Evolutionary conservation across 1,140 invertebrate species (phyloP).

Genomic region (Idris sp.): DNA sequence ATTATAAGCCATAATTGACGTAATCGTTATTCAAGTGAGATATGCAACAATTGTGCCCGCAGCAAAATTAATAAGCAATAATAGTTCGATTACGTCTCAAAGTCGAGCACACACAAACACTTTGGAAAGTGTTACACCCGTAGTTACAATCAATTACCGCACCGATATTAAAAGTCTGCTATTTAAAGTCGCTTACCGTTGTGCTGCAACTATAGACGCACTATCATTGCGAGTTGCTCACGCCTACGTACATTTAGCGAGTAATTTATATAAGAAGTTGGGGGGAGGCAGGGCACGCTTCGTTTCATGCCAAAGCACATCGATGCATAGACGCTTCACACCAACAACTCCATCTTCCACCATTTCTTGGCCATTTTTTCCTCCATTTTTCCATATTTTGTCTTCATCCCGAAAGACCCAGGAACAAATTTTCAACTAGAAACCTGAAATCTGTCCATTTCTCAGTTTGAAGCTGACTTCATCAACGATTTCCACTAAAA

Average conservation of each 20-base stretch:
- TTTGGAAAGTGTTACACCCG: conserved; percentile 57
- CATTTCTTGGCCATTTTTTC: conserved; percentile 20
- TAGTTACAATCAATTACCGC: conserved; percentile 41
- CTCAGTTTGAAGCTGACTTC: not conserved
- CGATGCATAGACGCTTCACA: conserved; percentile 70
- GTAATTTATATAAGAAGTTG: conserved; percentile 77
- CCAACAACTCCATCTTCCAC: not conserved
- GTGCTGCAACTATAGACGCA: conserved; percentile 52
- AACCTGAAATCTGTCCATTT: not conserved
- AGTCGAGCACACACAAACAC: conserved; percentile 3
- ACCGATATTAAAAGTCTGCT: conserved; percentile 21
- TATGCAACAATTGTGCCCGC: conserved; percentile 12
- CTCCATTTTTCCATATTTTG: conserved; percentile 12
- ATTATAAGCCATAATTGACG: conserved; percentile 20
- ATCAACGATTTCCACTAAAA: no score
- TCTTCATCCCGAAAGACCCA: not conserved
- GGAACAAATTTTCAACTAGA: not conserved
- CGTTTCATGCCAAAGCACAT: conserved; percentile 78
- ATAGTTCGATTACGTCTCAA: conserved; percentile 29
- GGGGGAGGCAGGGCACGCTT: conserved; percentile 74
- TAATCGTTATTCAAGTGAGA: conserved; percentile 11
- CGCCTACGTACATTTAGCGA: conserved; percentile 72
- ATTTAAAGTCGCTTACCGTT: conserved; percentile 67
- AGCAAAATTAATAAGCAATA: conserved; percentile 31
- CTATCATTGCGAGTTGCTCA: conserved; percentile 55